Base-by-base conservation (phyloP, 2,888 invertebrate genomes). In the Zootermopsis nevadensis region DNA sequence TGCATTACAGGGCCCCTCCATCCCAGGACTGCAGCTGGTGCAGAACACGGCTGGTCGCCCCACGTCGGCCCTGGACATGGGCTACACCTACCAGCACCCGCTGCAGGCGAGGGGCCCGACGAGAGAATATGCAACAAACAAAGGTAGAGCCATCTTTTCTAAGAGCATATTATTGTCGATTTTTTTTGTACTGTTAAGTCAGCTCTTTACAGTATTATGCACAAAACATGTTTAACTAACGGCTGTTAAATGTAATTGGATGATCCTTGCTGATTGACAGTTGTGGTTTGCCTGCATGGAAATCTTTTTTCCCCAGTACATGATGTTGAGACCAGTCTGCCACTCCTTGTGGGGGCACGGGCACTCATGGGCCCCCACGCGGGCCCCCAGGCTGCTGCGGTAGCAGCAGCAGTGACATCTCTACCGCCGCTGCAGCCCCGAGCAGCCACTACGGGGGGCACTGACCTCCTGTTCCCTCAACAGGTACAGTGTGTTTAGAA, bases 391-490 rank as follows among this genome's bases (percentile, higher is more conserved):
- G 84, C 86, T n/a, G 86, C 86, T 0, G 30, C 79, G n/a, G 48
- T 27, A 19, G 86, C 87, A 30, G 76, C 74, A 2, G 82, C 77
- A 35, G 79, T 82, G 66, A 83, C 74, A 15, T 55, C 80, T 0
- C 79, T 85, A 30, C 84, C 84, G 0, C 94, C 94, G 86, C 88
- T 94, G 86, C 93, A 94, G 90, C 94, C 94, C 77, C 90, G 94
- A 86, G 93, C 94, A 86, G 93, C 94, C 79, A 95, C 94, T 86
- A 94, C 93, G 60, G 94, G 94, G 84, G 92, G 93, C 89, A 89
- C 92, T 88, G 93, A 94, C 87, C 92, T 94, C 86, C 92, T 94
- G 89, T 91, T 95, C 87, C 94, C 94, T 84, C 89, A 95, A 83
- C 95, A 95, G 91, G 94, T 95, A 84, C 30, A 30, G 48, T 48